These are phyloP conservation scores for Podocnemis expansa DNA, from an alignment of 2,113 vertebrate genomes.

Conservation along the genomic window DNA sequence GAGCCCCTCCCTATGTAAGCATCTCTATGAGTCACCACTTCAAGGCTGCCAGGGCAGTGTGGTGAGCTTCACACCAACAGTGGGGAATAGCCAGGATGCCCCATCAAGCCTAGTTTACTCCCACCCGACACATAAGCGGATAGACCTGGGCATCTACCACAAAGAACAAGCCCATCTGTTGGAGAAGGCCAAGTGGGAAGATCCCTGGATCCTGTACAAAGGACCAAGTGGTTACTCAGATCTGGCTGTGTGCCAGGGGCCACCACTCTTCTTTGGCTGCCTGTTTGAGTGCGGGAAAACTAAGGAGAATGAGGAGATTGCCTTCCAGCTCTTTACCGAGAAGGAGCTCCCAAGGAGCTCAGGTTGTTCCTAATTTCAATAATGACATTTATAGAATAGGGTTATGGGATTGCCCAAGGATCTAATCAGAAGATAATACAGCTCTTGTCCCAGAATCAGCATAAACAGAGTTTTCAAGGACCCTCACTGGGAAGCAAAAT, in stretches of 20 bases:
- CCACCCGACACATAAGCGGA: constrained; percentile 84
- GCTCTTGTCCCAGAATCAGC: too few species aligned
- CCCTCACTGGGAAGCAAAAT: too few species aligned
- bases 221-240: constrained; percentile 93
- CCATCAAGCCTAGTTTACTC: constrained; percentile 88
- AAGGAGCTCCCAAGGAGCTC: constrained; percentile 13
- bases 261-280: constrained; percentile 80
- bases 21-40: constrained; percentile 74
- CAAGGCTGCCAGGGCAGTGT: constrained; percentile 96
- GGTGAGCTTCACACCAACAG: constrained; percentile 79
- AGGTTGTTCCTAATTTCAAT: too few species aligned
- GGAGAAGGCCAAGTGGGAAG: constrained; percentile 78
- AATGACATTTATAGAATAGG: too few species aligned
- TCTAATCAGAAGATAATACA: too few species aligned
- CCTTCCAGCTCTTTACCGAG: constrained; percentile 70
- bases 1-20: constrained; percentile 52
- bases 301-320: constrained; percentile 68
- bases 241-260: constrained; percentile 79
- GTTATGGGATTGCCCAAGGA: too few species aligned
- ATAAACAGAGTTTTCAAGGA: too few species aligned
- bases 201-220: constrained; percentile 81
- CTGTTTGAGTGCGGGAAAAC: constrained; percentile 87
- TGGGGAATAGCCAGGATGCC: accelerated
- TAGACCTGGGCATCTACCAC: constrained; percentile 87
- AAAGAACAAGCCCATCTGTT: constrained; percentile 83